Percentiles rank a stretch among this genome's conserved stretches.
phyloP scores from a whole-genome alignment of 2,888 invertebrate genomes.

The Hypena proboscidalis region DNA sequence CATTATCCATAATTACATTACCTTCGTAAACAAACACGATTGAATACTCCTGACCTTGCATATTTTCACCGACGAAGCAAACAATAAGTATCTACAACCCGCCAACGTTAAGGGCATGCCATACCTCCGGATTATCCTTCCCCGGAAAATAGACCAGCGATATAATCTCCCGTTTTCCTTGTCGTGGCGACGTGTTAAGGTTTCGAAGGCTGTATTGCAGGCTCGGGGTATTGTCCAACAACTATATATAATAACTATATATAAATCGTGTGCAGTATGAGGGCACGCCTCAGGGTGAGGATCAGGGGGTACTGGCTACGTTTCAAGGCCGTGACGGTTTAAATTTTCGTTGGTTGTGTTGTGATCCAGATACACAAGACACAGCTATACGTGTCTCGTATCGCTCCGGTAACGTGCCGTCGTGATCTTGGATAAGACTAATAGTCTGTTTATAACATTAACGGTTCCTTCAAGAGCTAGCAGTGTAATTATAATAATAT shows the following conservation, averaged over 20 bases:
- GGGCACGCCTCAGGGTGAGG: conserved; percentile 1
- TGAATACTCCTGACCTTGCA: background rate
- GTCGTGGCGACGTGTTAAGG: background rate
- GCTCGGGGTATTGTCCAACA: conserved; percentile 14
- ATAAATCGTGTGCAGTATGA: conserved; percentile 8
- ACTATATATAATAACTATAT: no score
- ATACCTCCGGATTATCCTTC: conserved; percentile 1
- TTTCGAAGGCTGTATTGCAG: no score
- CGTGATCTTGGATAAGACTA: conserved; percentile 1
- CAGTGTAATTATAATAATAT: conserved; percentile 9
- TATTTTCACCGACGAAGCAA: background rate
- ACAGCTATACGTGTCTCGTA: conserved; percentile 1
- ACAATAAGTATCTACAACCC: background rate
- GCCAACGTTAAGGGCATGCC: background rate
- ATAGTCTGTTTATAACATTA: conserved; percentile 14
- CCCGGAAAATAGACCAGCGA: conserved; percentile 5
- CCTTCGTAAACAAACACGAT: no score
- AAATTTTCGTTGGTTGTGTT: conserved; percentile 25
- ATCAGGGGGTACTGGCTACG: conserved; percentile 29
- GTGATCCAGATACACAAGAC: conserved; percentile 27
- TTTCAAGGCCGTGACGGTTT: conserved; percentile 43
- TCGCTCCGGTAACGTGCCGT: conserved; percentile 3
- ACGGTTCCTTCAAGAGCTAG: background rate
- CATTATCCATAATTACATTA: no score
- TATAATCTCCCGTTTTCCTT: conserved; percentile 9